Conservation (phyloP, 2,113 vertebrate genomes). For the Melanotaenia duboulayi region DNA sequence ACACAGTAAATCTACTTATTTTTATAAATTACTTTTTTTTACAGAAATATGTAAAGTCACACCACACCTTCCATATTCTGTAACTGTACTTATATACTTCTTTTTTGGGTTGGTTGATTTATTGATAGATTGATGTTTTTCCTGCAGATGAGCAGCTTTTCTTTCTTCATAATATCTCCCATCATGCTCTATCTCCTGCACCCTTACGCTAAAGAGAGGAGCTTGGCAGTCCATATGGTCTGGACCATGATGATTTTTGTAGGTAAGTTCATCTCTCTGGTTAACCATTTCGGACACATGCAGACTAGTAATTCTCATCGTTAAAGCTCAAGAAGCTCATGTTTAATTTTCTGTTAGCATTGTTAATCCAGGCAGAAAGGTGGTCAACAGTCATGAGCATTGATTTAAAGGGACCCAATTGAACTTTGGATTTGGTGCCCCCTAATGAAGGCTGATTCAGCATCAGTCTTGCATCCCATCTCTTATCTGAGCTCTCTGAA, state of each 20-base stretch:
- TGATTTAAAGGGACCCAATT: neutral
- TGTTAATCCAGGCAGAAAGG: too few relatives aligned
- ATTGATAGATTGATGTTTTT: neutral
- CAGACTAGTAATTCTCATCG: too few relatives aligned
- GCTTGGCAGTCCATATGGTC: constrained; percentile 78
- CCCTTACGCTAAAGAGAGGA: constrained; percentile 85
- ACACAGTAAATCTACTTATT: constrained; percentile 86
- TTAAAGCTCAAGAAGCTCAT: neutral
- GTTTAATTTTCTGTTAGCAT: too few relatives aligned
- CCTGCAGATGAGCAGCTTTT: constrained; percentile 90
- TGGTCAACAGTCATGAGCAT: neutral
- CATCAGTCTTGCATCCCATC: too few relatives aligned
- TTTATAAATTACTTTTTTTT: neutral
- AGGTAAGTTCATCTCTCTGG: constrained; percentile 78
- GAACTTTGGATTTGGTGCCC: too few relatives aligned
- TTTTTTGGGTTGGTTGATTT: neutral
- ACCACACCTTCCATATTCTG: neutral
- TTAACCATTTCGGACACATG: neutral
- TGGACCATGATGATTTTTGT: constrained; percentile 86
- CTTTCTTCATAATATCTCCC: constrained; percentile 89
- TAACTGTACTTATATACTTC: neutral
- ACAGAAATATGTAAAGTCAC: neutral
- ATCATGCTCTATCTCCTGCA: constrained; percentile 89
- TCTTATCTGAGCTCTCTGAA: too few relatives aligned
- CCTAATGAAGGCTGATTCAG: too few relatives aligned